Conservation (phyloP, 1,140 invertebrate species). For the Pachyrhynchus sulphureomaculatus region DNA sequence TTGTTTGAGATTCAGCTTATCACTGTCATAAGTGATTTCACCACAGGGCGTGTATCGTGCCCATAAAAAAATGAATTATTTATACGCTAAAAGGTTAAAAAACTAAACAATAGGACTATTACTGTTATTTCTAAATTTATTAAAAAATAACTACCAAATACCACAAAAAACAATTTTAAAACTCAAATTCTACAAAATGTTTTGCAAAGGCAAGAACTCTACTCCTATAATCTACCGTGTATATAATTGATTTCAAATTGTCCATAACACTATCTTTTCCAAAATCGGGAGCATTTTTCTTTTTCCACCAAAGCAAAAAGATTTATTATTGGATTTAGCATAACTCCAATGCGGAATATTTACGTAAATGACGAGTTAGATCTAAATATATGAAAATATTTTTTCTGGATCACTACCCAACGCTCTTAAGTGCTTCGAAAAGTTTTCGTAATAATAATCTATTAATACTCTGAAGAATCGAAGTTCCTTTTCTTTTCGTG, state of each 20-base stretch:
- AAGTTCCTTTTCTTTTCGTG: conserved; percentile 53
- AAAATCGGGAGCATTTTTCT: conserved; percentile 9
- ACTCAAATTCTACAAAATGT: conserved; percentile 25
- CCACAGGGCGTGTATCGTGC: too few relatives aligned
- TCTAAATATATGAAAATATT: conserved; percentile 48
- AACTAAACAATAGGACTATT: too few relatives aligned
- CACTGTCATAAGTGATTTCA: too few relatives aligned
- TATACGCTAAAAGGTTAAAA: too few relatives aligned
- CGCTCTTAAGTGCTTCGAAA: conserved; percentile 42
- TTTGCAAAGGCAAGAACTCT: conserved; percentile 15
- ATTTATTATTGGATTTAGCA: conserved; percentile 27
- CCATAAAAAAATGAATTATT: too few relatives aligned
- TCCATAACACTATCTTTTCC: background rate
- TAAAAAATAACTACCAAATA: too few relatives aligned
- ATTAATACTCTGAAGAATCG: conserved; percentile 53
- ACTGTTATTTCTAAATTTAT: too few relatives aligned
- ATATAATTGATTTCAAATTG: conserved; percentile 1
- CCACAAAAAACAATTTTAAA: too few relatives aligned
- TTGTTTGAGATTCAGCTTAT: too few relatives aligned
- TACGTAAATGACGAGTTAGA: conserved; percentile 51
- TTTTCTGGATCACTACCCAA: too few relatives aligned
- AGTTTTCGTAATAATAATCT: conserved; percentile 56
- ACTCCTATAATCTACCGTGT: conserved; percentile 5
- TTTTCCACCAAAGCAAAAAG: conserved; percentile 21
- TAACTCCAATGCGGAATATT: conserved; percentile 47